Evolutionary conservation across 2,888 invertebrate species (phyloP), one percentile per base, ranked within the genome.

Genomic region (Raillietiella orientalis): DNA sequence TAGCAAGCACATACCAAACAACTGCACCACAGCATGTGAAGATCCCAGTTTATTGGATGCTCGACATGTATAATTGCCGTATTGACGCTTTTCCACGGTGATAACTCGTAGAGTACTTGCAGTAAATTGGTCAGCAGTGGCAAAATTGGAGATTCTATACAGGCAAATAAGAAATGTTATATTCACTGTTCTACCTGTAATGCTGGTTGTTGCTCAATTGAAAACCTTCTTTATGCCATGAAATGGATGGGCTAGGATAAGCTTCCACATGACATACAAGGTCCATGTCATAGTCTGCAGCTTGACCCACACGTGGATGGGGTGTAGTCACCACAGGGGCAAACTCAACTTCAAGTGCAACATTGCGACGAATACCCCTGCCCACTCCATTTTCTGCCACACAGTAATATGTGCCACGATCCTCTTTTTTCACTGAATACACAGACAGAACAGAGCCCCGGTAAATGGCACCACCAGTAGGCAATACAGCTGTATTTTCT

Each of bases 241-340:
- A 58, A 33, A 87, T 75, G 2, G 72, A 74, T 0, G 87, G 84
- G 3, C 75, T 75, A 0, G 87, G 87, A 46, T 79, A 82, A 0
- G 84, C 84, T 42, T 77, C 77, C 9, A 82, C 70, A 44, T 79
- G 79, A 39, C 87, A 87, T 40, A 84, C 82, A 33, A 87, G 45
- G 39, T 82, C 75, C 66, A 82, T 79, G 38, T 84, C 77, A 40
- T 77, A 82, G 42, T 79, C 79, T 6, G 82, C 49, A 1, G 82
- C 82, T 55, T 74, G 62, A 8, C 75, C 75, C 16, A 77, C 49
- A 13, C 77, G 55, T 1, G 77, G 77, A 12, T 70, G 52, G 0
- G 74, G 72, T 8, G 71, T 71, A 0, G 66, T 62, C 23, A 82
- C 69, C 0, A 75, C 72, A 0, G 82, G 82, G 0, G 72, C 57